These are phyloP conservation scores for Erythrolamprus reginae DNA, from an alignment of 2,113 vertebrate genomes.

Conservation along the genomic window DNA sequence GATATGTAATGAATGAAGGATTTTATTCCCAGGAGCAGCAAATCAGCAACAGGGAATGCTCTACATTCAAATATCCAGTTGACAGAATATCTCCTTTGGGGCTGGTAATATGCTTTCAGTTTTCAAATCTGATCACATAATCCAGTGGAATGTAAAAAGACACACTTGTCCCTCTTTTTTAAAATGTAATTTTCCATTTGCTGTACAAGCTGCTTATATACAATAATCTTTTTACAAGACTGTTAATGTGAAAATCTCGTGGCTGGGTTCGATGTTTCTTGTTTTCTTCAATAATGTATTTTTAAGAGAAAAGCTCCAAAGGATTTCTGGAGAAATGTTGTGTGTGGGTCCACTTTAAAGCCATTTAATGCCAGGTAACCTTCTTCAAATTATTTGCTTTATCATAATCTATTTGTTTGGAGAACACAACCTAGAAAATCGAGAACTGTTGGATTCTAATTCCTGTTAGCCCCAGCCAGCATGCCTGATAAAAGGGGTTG, in stretches of 20 bases:
- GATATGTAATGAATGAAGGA: neutral
- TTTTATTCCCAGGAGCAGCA: neutral
- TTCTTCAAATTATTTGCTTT: neutral
- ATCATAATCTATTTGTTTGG: neutral
- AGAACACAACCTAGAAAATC: neutral
- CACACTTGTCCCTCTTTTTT: neutral
- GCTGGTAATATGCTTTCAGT: constrained; percentile 14
- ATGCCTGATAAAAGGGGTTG: neutral
- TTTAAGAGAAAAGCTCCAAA: neutral
- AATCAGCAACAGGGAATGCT: neutral
- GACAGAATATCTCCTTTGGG: neutral
- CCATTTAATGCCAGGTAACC: neutral
- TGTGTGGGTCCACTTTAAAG: constrained; percentile 1
- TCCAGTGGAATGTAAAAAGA: neutral
- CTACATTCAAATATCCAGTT: neutral
- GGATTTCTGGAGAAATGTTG: neutral
- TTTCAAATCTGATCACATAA: constrained; percentile 2
- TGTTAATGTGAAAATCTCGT: neutral
- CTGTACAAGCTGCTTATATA: neutral
- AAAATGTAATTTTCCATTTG: constrained; percentile 5
- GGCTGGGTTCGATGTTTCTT: constrained; percentile 19
- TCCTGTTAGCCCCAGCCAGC: neutral
- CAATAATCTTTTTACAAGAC: neutral
- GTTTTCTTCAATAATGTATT: neutral
- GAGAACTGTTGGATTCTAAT: neutral